A percentile compares a stretch with the other conserved stretches of the same genome.
These are phyloP conservation scores for Aramus guarauna DNA, from an alignment of 2,113 vertebrate species.

Conservation along the genomic window DNA sequence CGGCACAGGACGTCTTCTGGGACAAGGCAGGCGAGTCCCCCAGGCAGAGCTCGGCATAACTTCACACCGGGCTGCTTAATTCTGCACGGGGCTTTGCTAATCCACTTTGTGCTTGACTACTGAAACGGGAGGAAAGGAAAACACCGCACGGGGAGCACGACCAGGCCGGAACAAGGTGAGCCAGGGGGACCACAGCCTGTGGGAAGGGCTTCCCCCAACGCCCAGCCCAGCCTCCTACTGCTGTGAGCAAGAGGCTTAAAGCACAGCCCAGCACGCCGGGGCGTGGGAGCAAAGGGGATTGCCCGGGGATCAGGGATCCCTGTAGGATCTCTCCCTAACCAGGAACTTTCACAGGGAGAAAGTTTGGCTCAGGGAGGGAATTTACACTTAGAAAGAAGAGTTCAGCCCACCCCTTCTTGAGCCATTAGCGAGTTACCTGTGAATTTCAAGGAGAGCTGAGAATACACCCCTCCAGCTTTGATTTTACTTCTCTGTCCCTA, in stretches of 20 bases:
- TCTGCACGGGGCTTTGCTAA: conserved; percentile 23
- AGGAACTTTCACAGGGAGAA: conserved; percentile 23
- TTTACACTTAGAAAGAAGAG: background rate
- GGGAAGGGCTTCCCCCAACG: background rate
- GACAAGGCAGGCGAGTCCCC: background rate
- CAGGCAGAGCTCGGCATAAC: background rate
- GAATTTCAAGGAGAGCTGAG: conserved; percentile 35
- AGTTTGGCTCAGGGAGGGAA: background rate
- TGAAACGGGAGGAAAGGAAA: background rate
- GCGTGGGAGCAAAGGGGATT: conserved; percentile 50
- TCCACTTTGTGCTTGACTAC: conserved; percentile 12
- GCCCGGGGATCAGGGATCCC: conserved; percentile 30
- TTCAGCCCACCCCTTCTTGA: background rate
- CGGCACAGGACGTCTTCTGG: background rate
- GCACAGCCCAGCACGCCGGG: background rate
- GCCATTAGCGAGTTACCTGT: background rate
- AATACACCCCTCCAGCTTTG: background rate
- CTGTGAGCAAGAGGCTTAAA: background rate
- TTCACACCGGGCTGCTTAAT: background rate
- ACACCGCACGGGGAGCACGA: background rate
- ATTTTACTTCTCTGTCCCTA: background rate
- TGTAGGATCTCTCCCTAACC: background rate
- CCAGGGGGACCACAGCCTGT: background rate
- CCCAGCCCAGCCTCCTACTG: background rate
- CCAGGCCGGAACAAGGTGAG: conserved; percentile 4